phyloP scores from a whole-genome alignment of 2,797 vertebrate genomes.

The Florisuga fusca region DNA sequence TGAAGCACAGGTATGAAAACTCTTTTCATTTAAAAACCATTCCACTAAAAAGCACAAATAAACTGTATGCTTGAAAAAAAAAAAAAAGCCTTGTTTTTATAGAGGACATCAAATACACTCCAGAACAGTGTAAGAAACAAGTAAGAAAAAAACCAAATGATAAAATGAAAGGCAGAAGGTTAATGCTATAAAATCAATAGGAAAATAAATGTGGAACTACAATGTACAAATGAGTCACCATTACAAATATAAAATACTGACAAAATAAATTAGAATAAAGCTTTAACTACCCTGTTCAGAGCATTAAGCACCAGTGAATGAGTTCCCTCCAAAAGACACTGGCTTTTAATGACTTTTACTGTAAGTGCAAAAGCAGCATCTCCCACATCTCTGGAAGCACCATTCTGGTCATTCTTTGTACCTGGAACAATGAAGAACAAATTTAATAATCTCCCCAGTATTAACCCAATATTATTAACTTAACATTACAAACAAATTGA shows the following conservation, averaged over 20 bases:
- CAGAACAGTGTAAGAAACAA: not conserved
- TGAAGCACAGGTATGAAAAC: not conserved
- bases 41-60: not conserved
- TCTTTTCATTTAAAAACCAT: not conserved
- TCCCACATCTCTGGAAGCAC: slow-evolving; percentile 45
- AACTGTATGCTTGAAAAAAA: not conserved
- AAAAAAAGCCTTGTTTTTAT: not conserved
- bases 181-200: not conserved
- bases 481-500: not conserved
- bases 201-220: not conserved
- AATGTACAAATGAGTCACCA: not conserved
- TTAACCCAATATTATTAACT: not conserved
- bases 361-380: slow-evolving; percentile 84
- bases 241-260: not conserved
- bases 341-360: slow-evolving; percentile 88
- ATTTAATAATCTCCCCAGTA: not conserved
- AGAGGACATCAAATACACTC: not conserved
- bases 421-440: slow-evolving; percentile 39
- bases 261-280: slow-evolving; percentile 2
- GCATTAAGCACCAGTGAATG: slow-evolving; percentile 88
- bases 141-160: not conserved
- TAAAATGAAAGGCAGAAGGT: not conserved
- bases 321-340: slow-evolving; percentile 89
- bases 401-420: slow-evolving; percentile 21
- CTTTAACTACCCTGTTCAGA: slow-evolving; percentile 87